These are phyloP conservation scores for Blastobasis lacticolella DNA, from an alignment of 2,888 invertebrate species.

Conservation along the genomic window DNA sequence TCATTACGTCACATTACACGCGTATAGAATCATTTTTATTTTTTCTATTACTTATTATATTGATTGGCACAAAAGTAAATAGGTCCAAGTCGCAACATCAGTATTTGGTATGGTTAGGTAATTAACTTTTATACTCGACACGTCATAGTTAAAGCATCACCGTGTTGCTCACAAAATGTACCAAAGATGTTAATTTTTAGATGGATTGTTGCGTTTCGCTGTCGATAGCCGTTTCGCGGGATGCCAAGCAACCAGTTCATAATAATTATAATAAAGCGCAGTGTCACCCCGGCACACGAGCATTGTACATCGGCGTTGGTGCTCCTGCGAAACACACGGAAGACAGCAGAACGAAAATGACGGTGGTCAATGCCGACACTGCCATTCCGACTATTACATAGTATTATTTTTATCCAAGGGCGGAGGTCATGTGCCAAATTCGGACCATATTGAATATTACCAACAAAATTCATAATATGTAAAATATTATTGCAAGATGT, in stretches of 20 bases:
- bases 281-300: no score
- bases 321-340: no score
- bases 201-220: slow-evolving; percentile 22
- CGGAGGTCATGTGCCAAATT: slow-evolving; percentile 62
- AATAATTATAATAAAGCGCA: no score
- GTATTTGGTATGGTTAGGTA: slow-evolving; percentile 40
- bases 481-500: no score
- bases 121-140: slow-evolving; percentile 34
- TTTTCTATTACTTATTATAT: slow-evolving; percentile 13
- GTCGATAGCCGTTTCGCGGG: no score
- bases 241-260: no score
- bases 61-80: slow-evolving; percentile 24
- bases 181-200: slow-evolving; percentile 59
- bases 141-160: slow-evolving; percentile 26
- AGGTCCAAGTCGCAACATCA: slow-evolving; percentile 32
- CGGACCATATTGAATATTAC: slow-evolving; percentile 47
- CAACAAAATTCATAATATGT: slow-evolving; percentile 19
- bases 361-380: slow-evolving; percentile 16
- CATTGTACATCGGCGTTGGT: no score
- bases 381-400: slow-evolving; percentile 27
- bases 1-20: slow-evolving; percentile 8
- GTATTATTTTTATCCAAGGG: slow-evolving; percentile 50
- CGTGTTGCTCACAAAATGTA: slow-evolving; percentile 69
- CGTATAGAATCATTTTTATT: no score
- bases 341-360: slow-evolving; percentile 3